Evolutionary conservation across 2,113 vertebrate species (phyloP), one percentile per base, ranked within the genome.

Genomic region (Rafetus swinhoei): DNA sequence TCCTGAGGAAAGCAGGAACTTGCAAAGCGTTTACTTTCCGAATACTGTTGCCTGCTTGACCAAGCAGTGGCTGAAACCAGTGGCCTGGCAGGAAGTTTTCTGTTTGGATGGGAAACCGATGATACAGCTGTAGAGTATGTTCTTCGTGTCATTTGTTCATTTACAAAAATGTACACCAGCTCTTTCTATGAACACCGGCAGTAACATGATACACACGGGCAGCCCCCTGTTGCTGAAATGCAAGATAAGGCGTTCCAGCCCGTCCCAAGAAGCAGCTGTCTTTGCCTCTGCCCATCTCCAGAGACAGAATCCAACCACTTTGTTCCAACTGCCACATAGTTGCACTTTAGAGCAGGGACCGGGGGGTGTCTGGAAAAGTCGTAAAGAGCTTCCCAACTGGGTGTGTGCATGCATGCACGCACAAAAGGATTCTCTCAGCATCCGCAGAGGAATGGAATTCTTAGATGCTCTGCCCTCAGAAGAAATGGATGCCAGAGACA

Each of bases 331-430:
- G 79, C 50, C 14, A 53, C 9, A 50, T 59, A 77, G 81, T 83
- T 39, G 35, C 88, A 55, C 85, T 85, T 82, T 76, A 95, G 60
- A 62, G 15, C 62, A 45, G 24, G 60, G 83, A 56, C 11, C n/a
- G 79, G 92, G 92, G 90, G 74, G 90, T 86, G 85, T 79, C 90
- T 6, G 0, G 93, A 92, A 93, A 81, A 81, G 95, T 83, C 86
- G 89, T 87, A 39, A 82, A 50, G 45, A 50, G 32, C 7, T 56
- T 88, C 86, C 87, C 50, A 69, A 85, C 62, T 72, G 85, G 9
- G n/a, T 16, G 8, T 8, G 32, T 35, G n/a, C 65, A 72, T 2
- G 35, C 18, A 35, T 29, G 72, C 13, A 10, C 45, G 65, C 24
- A 65, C 60, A 79, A 86, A 86, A 12, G 1, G 0, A 10, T 86